Evolutionary conservation across 2,888 invertebrate genomes (phyloP).

Genomic region (Choreutis nemorana): DNA sequence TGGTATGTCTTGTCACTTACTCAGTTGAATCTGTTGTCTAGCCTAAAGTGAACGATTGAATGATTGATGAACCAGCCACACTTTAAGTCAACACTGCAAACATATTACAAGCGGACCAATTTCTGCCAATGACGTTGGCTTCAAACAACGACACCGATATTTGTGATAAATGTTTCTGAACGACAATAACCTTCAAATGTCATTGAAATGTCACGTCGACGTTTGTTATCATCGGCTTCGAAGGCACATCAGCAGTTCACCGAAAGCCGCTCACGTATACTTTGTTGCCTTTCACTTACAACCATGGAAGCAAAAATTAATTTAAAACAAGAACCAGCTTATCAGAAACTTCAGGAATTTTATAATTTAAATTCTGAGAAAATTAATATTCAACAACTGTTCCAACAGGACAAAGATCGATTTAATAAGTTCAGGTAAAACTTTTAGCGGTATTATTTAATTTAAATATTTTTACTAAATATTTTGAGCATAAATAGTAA

Average conservation of each 20-base stretch:
- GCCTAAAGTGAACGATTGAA: too few relatives aligned
- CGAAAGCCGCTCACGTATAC: constrained; percentile 20
- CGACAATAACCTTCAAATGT: constrained; percentile 52
- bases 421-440: constrained; percentile 91
- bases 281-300: constrained; percentile 22
- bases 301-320: constrained; percentile 54
- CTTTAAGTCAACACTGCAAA: too few relatives aligned
- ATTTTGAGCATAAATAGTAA: not conserved
- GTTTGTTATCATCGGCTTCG: constrained; percentile 41
- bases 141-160: too few relatives aligned
- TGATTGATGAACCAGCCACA: too few relatives aligned
- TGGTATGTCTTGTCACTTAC: too few relatives aligned
- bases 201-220: constrained; percentile 60
- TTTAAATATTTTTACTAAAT: not conserved
- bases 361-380: constrained; percentile 75
- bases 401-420: constrained; percentile 79
- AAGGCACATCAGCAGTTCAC: constrained; percentile 13
- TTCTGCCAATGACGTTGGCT: too few relatives aligned
- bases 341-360: constrained; percentile 77
- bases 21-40: too few relatives aligned
- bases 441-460: constrained; percentile 1
- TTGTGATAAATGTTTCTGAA: too few relatives aligned
- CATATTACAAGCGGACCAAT: too few relatives aligned
- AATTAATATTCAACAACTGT: constrained; percentile 84
- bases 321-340: constrained; percentile 70